Percentiles rank a stretch among this genome's conserved stretches.
Evolutionary conservation across 2,113 vertebrate species (phyloP).

Genomic region (Microcebus jonahi): DNA sequence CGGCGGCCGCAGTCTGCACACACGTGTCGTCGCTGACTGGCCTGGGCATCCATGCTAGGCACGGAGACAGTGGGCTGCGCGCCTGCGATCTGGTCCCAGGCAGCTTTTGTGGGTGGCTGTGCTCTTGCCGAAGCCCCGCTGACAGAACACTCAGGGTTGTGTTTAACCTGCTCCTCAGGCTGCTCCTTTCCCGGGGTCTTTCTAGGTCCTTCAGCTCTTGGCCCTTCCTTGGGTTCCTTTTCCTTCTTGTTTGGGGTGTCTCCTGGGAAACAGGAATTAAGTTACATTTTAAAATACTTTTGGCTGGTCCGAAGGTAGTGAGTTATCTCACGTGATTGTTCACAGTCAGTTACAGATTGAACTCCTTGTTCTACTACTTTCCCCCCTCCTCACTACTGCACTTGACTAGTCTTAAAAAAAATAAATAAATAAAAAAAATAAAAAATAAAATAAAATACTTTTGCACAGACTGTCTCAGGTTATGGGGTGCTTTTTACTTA

Average conservation of each 20-base stretch:
- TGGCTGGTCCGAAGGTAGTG: too few species aligned
- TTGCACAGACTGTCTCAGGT: not conserved
- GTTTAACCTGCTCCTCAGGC: not conserved
- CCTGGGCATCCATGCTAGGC: not conserved
- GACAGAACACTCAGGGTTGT: not conserved
- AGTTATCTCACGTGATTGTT: too few species aligned
- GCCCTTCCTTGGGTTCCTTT: not conserved
- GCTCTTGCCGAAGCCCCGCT: not conserved
- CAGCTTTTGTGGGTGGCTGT: not conserved
- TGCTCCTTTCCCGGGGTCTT: not conserved
- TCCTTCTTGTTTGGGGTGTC: not conserved
- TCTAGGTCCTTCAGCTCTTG: not conserved
- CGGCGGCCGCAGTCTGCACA: slow-evolving; percentile 78
- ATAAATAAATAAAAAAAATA: too few species aligned
- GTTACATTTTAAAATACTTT: slow-evolving; percentile 20
- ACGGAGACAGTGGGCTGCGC: not conserved
- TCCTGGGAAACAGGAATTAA: slow-evolving; percentile 61
- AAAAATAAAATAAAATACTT: not conserved
- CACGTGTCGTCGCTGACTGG: slow-evolving; percentile 65
- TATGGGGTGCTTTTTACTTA: not conserved
- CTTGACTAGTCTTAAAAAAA: too few species aligned
- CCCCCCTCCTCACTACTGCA: too few species aligned
- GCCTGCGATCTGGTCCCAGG: not conserved
- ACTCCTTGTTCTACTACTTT: too few species aligned
- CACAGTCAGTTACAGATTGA: too few species aligned